Percentiles rank a stretch among this genome's conserved stretches.
These are phyloP conservation scores for Elmis aenea DNA, from an alignment of 2,888 invertebrate genomes.

Conservation along the genomic window DNA sequence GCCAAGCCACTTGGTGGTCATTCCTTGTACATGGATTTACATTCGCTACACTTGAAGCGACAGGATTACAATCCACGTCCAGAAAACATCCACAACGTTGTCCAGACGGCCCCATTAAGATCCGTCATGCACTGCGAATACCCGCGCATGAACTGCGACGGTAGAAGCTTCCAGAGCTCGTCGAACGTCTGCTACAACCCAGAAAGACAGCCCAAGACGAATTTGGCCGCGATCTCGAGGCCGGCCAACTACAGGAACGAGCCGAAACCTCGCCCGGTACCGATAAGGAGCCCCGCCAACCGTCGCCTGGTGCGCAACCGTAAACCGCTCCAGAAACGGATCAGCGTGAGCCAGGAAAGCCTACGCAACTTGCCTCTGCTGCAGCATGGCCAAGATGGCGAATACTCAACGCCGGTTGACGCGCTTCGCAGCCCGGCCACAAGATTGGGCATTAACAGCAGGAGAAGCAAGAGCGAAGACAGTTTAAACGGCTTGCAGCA, in stretches of 20 bases:
- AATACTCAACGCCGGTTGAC: constrained; percentile 9
- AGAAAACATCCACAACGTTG: constrained; percentile 15
- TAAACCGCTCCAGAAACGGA: constrained; percentile 19
- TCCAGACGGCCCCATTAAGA: constrained; percentile 26
- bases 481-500: constrained; percentile 35
- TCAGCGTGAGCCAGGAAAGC: constrained; percentile 33
- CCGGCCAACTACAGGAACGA: too few species aligned
- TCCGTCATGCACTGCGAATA: constrained; percentile 29
- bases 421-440: constrained; percentile 8
- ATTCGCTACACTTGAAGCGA: constrained; percentile 35
- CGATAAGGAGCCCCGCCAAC: too few species aligned
- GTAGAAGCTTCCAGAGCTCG: too few species aligned
- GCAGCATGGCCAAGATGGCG: too few species aligned
- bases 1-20: constrained; percentile 13
- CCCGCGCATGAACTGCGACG: constrained; percentile 9
- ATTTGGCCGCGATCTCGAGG: too few species aligned
- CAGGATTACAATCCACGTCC: constrained; percentile 21
- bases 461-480: constrained; percentile 43
- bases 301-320: constrained; percentile 5
- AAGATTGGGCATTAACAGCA: constrained; percentile 23
- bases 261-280: too few species aligned
- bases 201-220: too few species aligned
- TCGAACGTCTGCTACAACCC: too few species aligned
- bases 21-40: constrained; percentile 33
- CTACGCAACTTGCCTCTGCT: constrained; percentile 24